Conservation (phyloP, 1,140 invertebrate species). For the Lucilia cuprina region DNA sequence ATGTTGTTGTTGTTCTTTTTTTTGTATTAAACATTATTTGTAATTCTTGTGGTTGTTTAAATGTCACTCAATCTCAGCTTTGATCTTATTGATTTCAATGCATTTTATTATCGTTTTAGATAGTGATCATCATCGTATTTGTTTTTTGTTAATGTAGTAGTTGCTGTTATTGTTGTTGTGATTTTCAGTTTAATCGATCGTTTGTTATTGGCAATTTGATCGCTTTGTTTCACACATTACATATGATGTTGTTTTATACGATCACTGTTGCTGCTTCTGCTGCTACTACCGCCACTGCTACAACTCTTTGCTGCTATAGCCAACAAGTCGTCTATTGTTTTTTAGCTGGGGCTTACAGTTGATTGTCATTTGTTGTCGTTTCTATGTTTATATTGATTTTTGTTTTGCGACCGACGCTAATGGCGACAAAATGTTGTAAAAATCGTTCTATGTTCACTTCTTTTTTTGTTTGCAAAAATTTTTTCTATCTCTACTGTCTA, state of each 20-base stretch:
- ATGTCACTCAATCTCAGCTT: conserved; percentile 30
- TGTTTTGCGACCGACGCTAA: conserved; percentile 2
- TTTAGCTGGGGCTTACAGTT: background rate
- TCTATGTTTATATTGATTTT: conserved; percentile 8
- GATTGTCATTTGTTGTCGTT: conserved; percentile 17
- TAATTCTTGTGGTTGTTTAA: conserved; percentile 25
- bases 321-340: background rate
- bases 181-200: conserved; percentile 28
- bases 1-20: background rate
- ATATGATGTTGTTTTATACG: background rate
- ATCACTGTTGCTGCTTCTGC: background rate
- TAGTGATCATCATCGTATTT: conserved; percentile 16
- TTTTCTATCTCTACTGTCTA: background rate
- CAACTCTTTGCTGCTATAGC: background rate
- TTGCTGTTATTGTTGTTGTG: background rate
- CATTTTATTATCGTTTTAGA: conserved; percentile 34
- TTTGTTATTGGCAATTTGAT: conserved; percentile 33
- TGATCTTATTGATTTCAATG: conserved; percentile 30
- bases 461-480: background rate
- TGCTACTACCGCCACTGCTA: background rate
- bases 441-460: conserved; percentile 14
- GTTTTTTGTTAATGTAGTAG: background rate
- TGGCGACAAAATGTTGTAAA: conserved; percentile 35
- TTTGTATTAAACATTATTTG: background rate
- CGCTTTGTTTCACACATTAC: conserved; percentile 34